A percentile compares a stretch with the other conserved stretches of the same genome.
Evolutionary conservation across 2,888 invertebrate genomes (phyloP).

Genomic region (Heliconius ismenius): DNA sequence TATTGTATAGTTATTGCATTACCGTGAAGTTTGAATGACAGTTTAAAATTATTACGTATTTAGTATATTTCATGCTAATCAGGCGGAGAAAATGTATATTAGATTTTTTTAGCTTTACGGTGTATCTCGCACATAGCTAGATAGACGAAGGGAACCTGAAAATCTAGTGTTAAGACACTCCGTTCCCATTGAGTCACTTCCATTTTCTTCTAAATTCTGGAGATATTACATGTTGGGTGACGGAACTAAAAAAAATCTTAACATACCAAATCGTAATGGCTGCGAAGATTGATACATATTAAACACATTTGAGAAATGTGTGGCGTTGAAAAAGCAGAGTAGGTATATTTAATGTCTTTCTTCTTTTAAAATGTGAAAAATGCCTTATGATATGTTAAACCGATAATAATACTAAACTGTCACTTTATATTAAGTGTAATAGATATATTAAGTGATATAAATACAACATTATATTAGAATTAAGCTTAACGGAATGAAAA

Average conservation of each 20-base stretch:
- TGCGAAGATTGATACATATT: no score
- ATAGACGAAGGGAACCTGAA: no score
- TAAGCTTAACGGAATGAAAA: conserved; percentile 57
- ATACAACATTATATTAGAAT: conserved; percentile 25
- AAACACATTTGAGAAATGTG: neutral
- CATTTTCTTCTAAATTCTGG: no score
- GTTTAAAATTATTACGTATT: neutral
- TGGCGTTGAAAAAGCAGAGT: neutral
- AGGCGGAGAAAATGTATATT: no score
- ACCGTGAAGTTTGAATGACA: neutral
- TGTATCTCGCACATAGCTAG: no score
- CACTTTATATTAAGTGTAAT: conserved; percentile 1
- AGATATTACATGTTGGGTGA: no score
- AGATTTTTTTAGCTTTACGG: no score
- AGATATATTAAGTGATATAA: conserved; percentile 9
- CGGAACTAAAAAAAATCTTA: no score
- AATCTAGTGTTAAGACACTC: no score
- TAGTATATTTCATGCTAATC: no score
- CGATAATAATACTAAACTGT: neutral
- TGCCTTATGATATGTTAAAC: neutral
- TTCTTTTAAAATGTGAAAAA: neutral
- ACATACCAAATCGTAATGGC: no score
- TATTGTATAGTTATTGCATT: neutral
- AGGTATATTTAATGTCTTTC: neutral
- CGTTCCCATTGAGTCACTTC: no score